These are phyloP conservation scores for Platalea minor DNA, from an alignment of 2,797 vertebrate species.

Conservation along the genomic window DNA sequence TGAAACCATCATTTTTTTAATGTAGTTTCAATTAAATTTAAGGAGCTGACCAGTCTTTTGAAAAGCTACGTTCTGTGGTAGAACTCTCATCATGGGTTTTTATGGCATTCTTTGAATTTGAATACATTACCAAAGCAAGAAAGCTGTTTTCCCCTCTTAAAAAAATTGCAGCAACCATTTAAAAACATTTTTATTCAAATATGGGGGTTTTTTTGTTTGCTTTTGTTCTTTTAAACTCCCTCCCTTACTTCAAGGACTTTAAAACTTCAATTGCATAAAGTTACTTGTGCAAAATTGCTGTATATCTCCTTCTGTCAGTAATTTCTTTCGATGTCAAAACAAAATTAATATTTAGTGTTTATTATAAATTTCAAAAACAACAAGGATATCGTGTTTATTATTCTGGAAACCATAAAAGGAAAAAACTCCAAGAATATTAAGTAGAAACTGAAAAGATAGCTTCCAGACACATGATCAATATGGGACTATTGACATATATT, in stretches of 20 bases:
- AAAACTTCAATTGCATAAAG: slow-evolving; percentile 40
- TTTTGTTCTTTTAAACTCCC: slow-evolving; percentile 7
- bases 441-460: not conserved
- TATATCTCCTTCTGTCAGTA: not conserved
- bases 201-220: not conserved
- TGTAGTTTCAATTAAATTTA: not conserved
- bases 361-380: not conserved
- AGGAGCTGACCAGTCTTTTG: not conserved
- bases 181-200: not conserved
- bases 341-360: not conserved
- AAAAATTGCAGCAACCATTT: not conserved
- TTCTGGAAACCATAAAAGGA: not conserved
- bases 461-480: not conserved
- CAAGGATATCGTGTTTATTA: not conserved
- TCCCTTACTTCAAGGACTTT: not conserved
- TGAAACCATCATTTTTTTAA: not conserved
- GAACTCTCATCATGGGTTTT: not conserved
- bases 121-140: not conserved
- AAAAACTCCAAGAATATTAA: not conserved
- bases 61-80: not conserved
- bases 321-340: not conserved
- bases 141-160: not conserved
- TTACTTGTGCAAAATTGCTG: slow-evolving; percentile 28
- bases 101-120: not conserved
- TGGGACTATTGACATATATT: not conserved